Evolutionary conservation across 2,113 vertebrate genomes (phyloP), one percentile per base, ranked within the genome.

Genomic region (Romanogobio albipinnatus): DNA sequence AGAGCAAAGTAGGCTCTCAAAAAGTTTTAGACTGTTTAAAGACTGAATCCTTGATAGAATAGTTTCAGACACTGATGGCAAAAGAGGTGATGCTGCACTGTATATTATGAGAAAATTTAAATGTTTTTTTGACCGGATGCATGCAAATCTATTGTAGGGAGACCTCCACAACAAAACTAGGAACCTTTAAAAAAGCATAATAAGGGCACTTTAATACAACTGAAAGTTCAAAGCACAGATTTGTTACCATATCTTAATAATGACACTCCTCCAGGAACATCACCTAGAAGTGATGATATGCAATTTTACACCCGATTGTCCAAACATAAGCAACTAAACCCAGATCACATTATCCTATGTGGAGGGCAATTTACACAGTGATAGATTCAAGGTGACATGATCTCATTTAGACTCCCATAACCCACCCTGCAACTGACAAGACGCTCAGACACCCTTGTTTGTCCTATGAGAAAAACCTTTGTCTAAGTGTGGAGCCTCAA

Each of bases 401-500:
- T 39, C 70, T 22, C 68, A 49, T 81, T 68, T 29, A 81, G 53
- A 22, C 81, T 47, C n/a, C 81, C 39, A 29, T 74, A 19, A 74
- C 39, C 68, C 26, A 10, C 53, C 36, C 5, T 61, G 70, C n/a
- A 56, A 26, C 81, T 47, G 56, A 47, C 7, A 59, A 70, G 49
- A 19, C 24, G 3, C 53, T 47, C 61, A 79, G 39, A 59, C 76
- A 66, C 84, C 88, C 91, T 90, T 89, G 89, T 88, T 87, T 86
- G 82, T 91, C 90, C 89, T 91, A 86, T 2, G 10, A 81, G 62
- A 53, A 68, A 68, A 81, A 81, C 24, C 22, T 85, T 83, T 83
- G 74, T 85, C 70, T 77, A 81, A 83, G 90, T 89, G 76, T 86
- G 66, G 70, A 24, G 80, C 85, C 86, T 39, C 84, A 82, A 77